Evolutionary conservation across 1,140 invertebrate species (phyloP), one percentile per base, ranked within the genome.

Genomic region (Aphis gossypii): DNA sequence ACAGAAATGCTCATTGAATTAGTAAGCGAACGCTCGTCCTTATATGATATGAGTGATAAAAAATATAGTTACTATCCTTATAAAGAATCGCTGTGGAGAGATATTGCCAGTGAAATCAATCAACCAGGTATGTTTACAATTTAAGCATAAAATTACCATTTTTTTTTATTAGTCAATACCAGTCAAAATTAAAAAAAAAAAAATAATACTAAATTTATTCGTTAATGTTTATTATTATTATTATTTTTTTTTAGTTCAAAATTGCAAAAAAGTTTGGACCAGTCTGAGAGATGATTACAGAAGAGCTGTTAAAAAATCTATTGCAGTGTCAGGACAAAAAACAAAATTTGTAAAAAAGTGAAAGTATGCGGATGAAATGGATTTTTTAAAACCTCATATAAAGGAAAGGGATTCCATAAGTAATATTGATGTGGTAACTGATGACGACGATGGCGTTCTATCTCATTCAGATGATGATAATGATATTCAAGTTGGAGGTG

Each of bases 331-430:
- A 25, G 83, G 83, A 5, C 83, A 84, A 84, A 46, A 84, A 46
- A 9, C 21, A 11, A 84, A 84, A 84, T 46, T 84, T 84, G 9
- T 84, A 84, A 84, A 84, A 84, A 84, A 46, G 23, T 44, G 20
- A 41, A 84, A 46, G 8, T 44, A 84, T 86, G 41, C 38, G 8
- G 41, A 86, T 46, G 41, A 86, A 86, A 86, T 86, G 83, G 8
- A 46, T 30, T 86, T 86, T 86, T 86, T 86, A 86, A 86, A 86
- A 86, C 23, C 44, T 46, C 84, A 86, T 1, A 25, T 86, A 11
- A 86, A 46, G 3, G 84, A 86, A 86, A 86, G 84, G 11, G 84
- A 86, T 46, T 46, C 84, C 5, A 86, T 86, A n/a, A 86, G 84
- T 18, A 44, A 86, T 18, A 46, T 86, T 0, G 84, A 38, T 25